Base-by-base conservation (phyloP, 2,888 invertebrate genomes). In the Isotomurus palustris region DNA sequence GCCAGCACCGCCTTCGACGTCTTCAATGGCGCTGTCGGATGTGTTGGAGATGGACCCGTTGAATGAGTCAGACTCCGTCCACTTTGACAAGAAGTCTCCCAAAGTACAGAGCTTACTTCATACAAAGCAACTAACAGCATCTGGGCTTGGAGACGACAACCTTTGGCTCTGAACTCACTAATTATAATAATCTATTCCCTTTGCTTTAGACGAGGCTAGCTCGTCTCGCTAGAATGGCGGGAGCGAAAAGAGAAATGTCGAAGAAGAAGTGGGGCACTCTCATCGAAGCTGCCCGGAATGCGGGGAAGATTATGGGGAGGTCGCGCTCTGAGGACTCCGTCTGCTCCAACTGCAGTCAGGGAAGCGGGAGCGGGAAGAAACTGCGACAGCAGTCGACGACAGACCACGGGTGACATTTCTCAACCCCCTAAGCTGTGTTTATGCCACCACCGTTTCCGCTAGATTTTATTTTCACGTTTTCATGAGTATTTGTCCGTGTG, bases 271-370 rank as follows among this genome's bases (percentile, higher is more conserved):
- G 76, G 76, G 76, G 76, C 61, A 89, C 90, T 38, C 79, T 91
- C 61, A 90, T 91, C 73, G 90, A 91, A 74, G 90, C 91, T 44
- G 89, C 91, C 40, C 87, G 87, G 73, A 72, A 62, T 45, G 84
- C 85, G 60, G 88, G 88, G 27, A 81, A 87, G 64, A 81, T 91
- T 72, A 86, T 90, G 66, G 88, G 89, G 28, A 81, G 87, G 60
- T 80, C 78, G 64, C 80, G 85, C 68, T 90, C 90, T 2, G 90
- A 91, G 76, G 91, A 91, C 75, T 91, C 90, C 10, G 88, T 91
- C 51, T 84, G 81, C 71, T 81, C 79, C 35, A 76, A 77, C 54
- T 74, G 75, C 53, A 74, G 70, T 54, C 70, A 70, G 48, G 67
- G 62, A 19, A 67, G 64, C 51, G 61, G 47, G 24, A 64, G 57